These are phyloP conservation scores for Silurus asotus DNA, from an alignment of 2,113 vertebrate species.

Conservation along the genomic window DNA sequence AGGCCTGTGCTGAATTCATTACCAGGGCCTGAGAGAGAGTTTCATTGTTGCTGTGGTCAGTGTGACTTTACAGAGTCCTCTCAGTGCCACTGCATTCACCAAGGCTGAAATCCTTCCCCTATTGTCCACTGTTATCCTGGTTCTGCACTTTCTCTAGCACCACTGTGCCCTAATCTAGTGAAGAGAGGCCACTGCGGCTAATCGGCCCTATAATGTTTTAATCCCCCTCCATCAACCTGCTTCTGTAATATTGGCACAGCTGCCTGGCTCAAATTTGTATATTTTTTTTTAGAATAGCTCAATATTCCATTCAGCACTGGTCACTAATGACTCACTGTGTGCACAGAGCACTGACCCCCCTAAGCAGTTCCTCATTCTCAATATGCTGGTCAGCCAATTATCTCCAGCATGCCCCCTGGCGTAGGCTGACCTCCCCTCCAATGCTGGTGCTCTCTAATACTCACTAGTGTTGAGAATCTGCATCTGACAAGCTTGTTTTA, in stretches of 20 bases:
- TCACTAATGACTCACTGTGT: conserved; percentile 51
- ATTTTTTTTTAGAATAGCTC: conserved; percentile 23
- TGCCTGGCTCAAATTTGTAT: conserved; percentile 50
- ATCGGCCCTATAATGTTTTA: conserved; percentile 53
- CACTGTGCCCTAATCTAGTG: background rate
- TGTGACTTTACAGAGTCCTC: background rate
- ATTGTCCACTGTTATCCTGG: background rate
- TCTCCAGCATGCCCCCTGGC: conserved; percentile 53
- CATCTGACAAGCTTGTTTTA: conserved; percentile 41
- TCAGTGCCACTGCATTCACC: background rate
- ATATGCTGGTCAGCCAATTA: conserved; percentile 58
- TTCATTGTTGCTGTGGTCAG: background rate
- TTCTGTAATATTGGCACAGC: conserved; percentile 52
- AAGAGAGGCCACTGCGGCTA: conserved; percentile 36
- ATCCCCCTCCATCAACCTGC: conserved; percentile 46
- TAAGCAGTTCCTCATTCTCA: conserved; percentile 48
- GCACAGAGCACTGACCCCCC: conserved; percentile 44
- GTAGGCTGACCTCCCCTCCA: conserved; percentile 46
- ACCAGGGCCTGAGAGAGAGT: background rate
- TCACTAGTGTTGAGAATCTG: conserved; percentile 20
- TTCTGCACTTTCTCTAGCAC: background rate
- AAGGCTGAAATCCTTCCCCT: background rate
- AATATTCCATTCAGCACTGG: conserved; percentile 54
- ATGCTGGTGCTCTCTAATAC: conserved; percentile 19
- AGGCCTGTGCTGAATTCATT: background rate